A percentile compares a stretch with the other conserved stretches of the same genome.
Conservation (phyloP, 2,888 invertebrate species). For the Phortica magna region DNA sequence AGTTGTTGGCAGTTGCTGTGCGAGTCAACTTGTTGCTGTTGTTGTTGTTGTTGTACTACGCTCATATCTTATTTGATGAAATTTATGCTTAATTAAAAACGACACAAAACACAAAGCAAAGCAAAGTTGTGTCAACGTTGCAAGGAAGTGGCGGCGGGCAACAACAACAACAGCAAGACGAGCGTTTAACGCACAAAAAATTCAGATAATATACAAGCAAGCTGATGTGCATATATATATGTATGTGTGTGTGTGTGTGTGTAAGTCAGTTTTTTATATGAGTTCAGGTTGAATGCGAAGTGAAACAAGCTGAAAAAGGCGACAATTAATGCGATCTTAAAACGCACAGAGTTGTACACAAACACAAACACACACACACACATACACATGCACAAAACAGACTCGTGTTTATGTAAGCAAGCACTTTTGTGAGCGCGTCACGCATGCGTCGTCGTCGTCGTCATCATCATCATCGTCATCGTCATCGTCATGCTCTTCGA, state of each 20-base stretch:
- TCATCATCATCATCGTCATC: background rate
- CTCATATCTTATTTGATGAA: conserved; percentile 74
- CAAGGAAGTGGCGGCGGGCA: conserved; percentile 19
- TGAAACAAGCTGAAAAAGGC: conserved; percentile 6
- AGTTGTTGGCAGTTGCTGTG: background rate
- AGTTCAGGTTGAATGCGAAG: background rate
- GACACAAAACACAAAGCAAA: conserved; percentile 59
- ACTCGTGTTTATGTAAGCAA: background rate
- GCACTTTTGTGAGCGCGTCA: conserved; percentile 3
- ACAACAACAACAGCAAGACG: background rate
- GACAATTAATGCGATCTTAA: conserved; percentile 72
- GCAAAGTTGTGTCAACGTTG: conserved; percentile 52
- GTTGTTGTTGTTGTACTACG: conserved; percentile 9
- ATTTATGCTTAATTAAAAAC: conserved; percentile 77
- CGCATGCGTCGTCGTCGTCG: conserved; percentile 14
- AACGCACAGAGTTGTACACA: conserved; percentile 55
- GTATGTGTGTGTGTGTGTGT: background rate
- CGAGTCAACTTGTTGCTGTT: conserved; percentile 1
- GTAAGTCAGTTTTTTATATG: background rate
- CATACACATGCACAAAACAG: background rate
- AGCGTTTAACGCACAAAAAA: conserved; percentile 30
- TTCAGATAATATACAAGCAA: conserved; percentile 20
- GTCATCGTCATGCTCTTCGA: background rate
- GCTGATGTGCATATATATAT: too few relatives aligned
- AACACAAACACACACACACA: conserved; percentile 14